Conservation (phyloP, 2,797 vertebrate genomes). For the Argentina silus region DNA sequence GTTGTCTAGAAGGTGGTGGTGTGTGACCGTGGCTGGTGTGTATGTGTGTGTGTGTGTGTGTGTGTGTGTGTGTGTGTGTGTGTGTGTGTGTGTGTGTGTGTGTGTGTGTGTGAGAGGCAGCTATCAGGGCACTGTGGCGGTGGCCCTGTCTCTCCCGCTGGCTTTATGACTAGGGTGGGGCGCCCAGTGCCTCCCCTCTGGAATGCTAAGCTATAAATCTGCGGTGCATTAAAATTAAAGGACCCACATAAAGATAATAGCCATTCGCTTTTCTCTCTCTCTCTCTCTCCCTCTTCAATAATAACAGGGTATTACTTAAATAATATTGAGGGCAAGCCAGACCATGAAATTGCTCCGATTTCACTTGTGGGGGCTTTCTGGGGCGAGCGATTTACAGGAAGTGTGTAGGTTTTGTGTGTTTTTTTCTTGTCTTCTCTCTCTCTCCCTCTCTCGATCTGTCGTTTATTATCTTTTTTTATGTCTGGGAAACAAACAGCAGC, state of each 20-base stretch:
- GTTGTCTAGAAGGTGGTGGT: too few species aligned
- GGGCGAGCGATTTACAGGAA: slow-evolving; percentile 75
- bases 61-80: slow-evolving; percentile 60
- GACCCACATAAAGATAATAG: slow-evolving; percentile 89
- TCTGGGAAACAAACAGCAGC: slow-evolving; percentile 59
- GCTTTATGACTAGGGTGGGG: slow-evolving; percentile 82
- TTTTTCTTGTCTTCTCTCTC: slow-evolving; percentile 50
- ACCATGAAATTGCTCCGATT: slow-evolving; percentile 79
- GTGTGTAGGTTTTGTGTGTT: slow-evolving; percentile 58
- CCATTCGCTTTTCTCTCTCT: slow-evolving; percentile 77
- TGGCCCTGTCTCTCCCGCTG: slow-evolving; percentile 67
- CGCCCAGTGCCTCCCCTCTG: slow-evolving; percentile 60
- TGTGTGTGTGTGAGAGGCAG: slow-evolving; percentile 68
- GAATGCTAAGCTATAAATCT: slow-evolving; percentile 87
- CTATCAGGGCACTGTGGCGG: slow-evolving; percentile 70
- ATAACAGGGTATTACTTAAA: slow-evolving; percentile 87
- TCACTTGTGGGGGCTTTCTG: slow-evolving; percentile 75
- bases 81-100: too few species aligned
- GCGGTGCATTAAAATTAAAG: slow-evolving; percentile 88
- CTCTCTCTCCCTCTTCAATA: slow-evolving; percentile 82
- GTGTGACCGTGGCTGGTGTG: slow-evolving; percentile 50
- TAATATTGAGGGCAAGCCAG: slow-evolving; percentile 82
- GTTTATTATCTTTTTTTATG: slow-evolving; percentile 59
- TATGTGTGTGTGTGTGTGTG: slow-evolving; percentile 45
- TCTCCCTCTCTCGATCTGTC: slow-evolving; percentile 42